Percentiles rank a stretch among this genome's conserved stretches.
Evolutionary conservation across 2,888 invertebrate genomes (phyloP).

Genomic region (Seira musarum): DNA sequence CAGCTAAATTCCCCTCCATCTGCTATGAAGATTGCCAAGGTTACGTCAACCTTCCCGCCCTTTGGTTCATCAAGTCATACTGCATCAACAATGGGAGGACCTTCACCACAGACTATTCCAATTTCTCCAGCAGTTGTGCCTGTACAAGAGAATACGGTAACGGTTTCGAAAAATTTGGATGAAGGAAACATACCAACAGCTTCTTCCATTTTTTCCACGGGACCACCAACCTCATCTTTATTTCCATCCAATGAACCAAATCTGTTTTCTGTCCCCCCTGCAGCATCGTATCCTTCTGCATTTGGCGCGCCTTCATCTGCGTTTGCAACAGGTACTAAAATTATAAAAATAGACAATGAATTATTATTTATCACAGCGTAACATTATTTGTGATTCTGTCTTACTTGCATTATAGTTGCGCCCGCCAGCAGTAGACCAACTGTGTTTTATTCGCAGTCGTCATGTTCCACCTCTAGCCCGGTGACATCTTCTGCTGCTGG

Average conservation of each 20-base stretch:
- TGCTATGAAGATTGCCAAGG: background rate
- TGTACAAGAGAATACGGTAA: background rate
- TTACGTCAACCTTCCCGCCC: background rate
- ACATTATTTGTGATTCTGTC: no score
- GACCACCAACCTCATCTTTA: background rate
- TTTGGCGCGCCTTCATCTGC: background rate
- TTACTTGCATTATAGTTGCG: no score
- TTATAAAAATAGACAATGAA: background rate
- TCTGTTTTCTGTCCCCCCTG: background rate
- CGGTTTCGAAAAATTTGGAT: background rate
- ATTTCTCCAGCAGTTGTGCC: background rate
- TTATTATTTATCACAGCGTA: no score
- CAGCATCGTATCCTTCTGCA: background rate
- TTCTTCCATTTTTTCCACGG: slow-evolving; percentile 17
- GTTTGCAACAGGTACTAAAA: background rate
- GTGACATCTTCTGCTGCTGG: no score
- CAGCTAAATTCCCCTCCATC: background rate
- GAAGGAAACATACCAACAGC: slow-evolving; percentile 4
- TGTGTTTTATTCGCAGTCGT: no score
- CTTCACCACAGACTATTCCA: background rate
- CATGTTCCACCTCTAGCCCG: no score
- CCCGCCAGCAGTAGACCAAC: no score
- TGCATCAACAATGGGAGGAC: no score
- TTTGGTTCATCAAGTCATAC: no score
- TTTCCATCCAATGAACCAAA: background rate